phyloP scores from a whole-genome alignment of 2,888 invertebrate species.

The Dromius quadrimaculatus region DNA sequence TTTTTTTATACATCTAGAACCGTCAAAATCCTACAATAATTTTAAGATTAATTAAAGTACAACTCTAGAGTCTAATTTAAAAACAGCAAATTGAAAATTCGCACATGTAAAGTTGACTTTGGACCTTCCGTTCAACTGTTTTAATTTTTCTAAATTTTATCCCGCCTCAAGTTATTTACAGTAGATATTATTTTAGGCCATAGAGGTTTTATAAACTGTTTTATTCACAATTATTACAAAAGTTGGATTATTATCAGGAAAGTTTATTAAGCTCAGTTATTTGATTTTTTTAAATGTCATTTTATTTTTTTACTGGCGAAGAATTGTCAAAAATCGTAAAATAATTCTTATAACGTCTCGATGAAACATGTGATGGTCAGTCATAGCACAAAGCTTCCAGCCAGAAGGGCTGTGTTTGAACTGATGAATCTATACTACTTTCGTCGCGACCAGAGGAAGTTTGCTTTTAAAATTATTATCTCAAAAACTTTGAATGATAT shows the following conservation, averaged over 20 bases:
- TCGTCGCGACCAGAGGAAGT: no score
- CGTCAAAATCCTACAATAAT: slow-evolving; percentile 3
- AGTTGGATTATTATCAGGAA: slow-evolving; percentile 26
- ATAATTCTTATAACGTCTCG: no score
- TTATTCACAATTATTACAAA: slow-evolving; percentile 35
- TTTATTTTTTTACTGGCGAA: neutral
- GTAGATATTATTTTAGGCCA: slow-evolving; percentile 15
- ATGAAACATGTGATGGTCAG: no score
- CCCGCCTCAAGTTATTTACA: slow-evolving; percentile 25
- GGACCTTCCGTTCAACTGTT: slow-evolving; percentile 35
- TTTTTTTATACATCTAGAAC: slow-evolving; percentile 19
- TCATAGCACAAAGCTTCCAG: no score
- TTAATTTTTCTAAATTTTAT: slow-evolving; percentile 6
- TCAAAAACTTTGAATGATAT: no score
- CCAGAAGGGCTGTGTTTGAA: no score
- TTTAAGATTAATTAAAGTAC: slow-evolving; percentile 20
- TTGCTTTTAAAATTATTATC: no score
- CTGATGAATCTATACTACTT: no score
- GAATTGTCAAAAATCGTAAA: no score
- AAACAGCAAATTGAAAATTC: slow-evolving; percentile 13
- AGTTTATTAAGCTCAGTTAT: slow-evolving; percentile 30
- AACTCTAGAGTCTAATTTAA: slow-evolving; percentile 21
- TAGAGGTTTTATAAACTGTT: slow-evolving; percentile 9
- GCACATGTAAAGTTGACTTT: slow-evolving; percentile 21
- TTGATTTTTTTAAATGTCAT: slow-evolving; percentile 28